A percentile compares a stretch with the other conserved stretches of the same genome.
Evolutionary conservation across 2,113 vertebrate species (phyloP).

Genomic region (Erythrocebus patas): DNA sequence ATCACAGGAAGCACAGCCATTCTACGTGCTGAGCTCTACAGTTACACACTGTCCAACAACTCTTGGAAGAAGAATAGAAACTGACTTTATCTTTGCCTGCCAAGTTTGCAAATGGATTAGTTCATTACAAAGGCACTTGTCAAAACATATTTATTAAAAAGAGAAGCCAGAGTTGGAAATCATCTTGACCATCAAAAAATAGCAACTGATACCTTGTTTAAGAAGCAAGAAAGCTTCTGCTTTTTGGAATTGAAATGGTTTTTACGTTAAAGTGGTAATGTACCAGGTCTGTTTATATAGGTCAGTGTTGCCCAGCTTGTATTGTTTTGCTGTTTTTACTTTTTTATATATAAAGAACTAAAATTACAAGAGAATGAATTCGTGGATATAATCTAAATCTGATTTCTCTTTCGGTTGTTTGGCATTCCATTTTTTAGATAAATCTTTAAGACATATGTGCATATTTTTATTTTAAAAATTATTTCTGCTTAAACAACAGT

Average conservation of each 20-base stretch:
- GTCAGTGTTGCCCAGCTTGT: constrained; percentile 29
- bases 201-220: neutral
- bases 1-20: neutral
- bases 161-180: constrained; percentile 49
- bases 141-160: neutral
- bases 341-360: constrained; percentile 62
- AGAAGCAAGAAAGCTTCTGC: constrained; percentile 39
- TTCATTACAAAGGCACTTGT: neutral
- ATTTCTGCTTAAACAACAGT: constrained; percentile 44
- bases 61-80: neutral
- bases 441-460: constrained; percentile 43
- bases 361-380: constrained; percentile 54
- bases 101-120: neutral
- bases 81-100: neutral
- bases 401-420: constrained; percentile 32
- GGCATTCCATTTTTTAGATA: constrained; percentile 25
- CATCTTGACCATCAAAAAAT: neutral
- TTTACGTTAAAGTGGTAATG: constrained; percentile 23
- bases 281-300: constrained; percentile 48
- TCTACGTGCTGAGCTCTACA: neutral
- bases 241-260: constrained; percentile 23
- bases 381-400: neutral
- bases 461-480: constrained; percentile 48
- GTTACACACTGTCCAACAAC: neutral
- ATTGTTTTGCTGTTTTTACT: constrained; percentile 40